phyloP scores from a whole-genome alignment of 2,113 vertebrate genomes.

The Bucco capensis region DNA sequence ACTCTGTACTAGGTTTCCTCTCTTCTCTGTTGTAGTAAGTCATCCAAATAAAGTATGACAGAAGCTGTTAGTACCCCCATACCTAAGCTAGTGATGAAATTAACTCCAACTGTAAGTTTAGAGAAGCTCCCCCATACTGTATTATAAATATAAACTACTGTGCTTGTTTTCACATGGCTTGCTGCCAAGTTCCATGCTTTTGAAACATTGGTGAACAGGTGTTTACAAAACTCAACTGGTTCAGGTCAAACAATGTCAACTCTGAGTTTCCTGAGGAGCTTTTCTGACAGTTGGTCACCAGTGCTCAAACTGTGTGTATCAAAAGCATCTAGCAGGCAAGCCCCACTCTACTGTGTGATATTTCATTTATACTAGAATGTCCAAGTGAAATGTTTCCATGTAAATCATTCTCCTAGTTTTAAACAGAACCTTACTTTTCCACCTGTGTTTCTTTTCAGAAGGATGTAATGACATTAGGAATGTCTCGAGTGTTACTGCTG shows the following conservation, averaged over 20 bases:
- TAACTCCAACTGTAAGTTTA: not conserved
- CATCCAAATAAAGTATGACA: not conserved
- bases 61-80: not conserved
- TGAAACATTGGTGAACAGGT: not conserved
- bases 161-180: not conserved
- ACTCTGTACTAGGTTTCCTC: not conserved
- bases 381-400: not conserved
- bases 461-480: not conserved
- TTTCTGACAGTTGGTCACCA: not conserved
- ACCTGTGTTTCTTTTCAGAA: not conserved
- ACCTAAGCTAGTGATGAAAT: not conserved
- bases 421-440: not conserved
- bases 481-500: not conserved
- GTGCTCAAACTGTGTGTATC: not conserved
- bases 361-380: not conserved
- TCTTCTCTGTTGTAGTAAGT: not conserved
- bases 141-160: not conserved
- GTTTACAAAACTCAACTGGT: not conserved
- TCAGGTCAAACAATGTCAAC: not conserved
- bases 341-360: not conserved
- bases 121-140: not conserved
- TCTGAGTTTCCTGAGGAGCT: not conserved
- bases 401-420: not conserved
- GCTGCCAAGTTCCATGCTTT: not conserved
- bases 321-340: not conserved